Base-by-base conservation (phyloP, 1,140 invertebrate genomes). In the Ceratitis capitata region DNA sequence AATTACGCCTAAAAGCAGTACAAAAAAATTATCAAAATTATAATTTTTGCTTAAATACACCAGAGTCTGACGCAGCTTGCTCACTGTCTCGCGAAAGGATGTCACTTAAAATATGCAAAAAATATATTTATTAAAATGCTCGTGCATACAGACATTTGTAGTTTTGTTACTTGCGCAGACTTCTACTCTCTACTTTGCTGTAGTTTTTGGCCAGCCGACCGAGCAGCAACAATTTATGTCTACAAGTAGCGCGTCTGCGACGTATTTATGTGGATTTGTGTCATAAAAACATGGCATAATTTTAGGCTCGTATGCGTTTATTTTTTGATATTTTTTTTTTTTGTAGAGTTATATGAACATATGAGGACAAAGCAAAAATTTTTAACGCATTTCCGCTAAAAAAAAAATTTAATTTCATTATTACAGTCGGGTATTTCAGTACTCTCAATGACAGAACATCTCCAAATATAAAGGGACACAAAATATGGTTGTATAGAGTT, bases 281-380 rank as follows among this genome's bases (percentile, higher is more conserved):
- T 78, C 69, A 78, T n/a, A 78, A 42, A 42, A 78, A 78, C 69
- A 78, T 78, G 39, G 42, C 39, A 78, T 78, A 78, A 26, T 45
- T 78, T 78, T 78, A 78, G 69, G 69, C 32, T 69, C 16, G 61
- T 69, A 29, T 69, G 32, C 32, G 32, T 69, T 69, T 69, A 32
- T 69, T 69, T 35, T 35, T n/a, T n/a, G n/a, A n/a, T n/a, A n/a
- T n/a, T n/a, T n/a, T n/a, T n/a, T n/a, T n/a, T n/a, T n/a, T n/a
- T n/a, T n/a, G n/a, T n/a, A n/a, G n/a, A n/a, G n/a, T n/a, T n/a
- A n/a, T n/a, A n/a, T n/a, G 39, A 35, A 29, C 32, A 32, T n/a
- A 4, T 14, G 19, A 14, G 26, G 3, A 14, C 64, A 26, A 35
- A 9, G n/a, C 39, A 78, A 45, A 23, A 78, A 78, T 47, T 78